Evolutionary conservation across 2,797 vertebrate species (phyloP).

Genomic region (Typhlichthys eigenmanni): DNA sequence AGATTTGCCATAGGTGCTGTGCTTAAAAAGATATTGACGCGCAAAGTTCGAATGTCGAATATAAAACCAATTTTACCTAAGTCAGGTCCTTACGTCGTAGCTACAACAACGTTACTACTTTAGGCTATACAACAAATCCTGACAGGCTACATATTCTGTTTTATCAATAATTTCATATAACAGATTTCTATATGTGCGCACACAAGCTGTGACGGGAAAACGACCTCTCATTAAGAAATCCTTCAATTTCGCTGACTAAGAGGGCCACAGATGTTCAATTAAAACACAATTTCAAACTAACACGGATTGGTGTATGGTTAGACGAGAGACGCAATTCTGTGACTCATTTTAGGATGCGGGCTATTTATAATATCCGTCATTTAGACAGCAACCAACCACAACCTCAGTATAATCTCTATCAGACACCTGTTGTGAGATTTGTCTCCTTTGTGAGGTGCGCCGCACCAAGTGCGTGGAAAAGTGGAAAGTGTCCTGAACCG

Average conservation of each 20-base stretch:
- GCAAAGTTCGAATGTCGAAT: too few relatives aligned
- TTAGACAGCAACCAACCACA: constrained; percentile 18
- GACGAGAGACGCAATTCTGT: not conserved
- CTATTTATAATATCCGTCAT: not conserved
- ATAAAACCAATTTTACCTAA: too few relatives aligned
- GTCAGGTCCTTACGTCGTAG: not conserved
- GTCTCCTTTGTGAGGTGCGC: constrained; percentile 43
- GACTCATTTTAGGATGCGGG: not conserved
- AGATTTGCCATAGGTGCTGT: too few relatives aligned
- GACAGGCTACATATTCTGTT: not conserved
- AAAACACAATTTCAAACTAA: not conserved
- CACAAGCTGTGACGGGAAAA: constrained; percentile 27
- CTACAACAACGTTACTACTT: not conserved
- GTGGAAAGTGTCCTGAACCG: constrained; percentile 21
- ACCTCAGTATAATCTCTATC: constrained; percentile 60
- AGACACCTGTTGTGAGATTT: constrained; percentile 76
- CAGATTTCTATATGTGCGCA: constrained; percentile 9
- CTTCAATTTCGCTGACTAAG: constrained; percentile 4
- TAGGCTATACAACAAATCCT: too few relatives aligned
- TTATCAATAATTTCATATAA: not conserved
- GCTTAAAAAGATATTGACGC: too few relatives aligned
- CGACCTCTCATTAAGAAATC: constrained; percentile 24
- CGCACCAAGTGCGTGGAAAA: constrained; percentile 38
- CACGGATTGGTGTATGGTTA: not conserved
- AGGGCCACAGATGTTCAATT: not conserved